A percentile compares a stretch with the other conserved stretches of the same genome.
phyloP scores from a whole-genome alignment of 2,888 invertebrate genomes.

The Colletes collaris region DNA sequence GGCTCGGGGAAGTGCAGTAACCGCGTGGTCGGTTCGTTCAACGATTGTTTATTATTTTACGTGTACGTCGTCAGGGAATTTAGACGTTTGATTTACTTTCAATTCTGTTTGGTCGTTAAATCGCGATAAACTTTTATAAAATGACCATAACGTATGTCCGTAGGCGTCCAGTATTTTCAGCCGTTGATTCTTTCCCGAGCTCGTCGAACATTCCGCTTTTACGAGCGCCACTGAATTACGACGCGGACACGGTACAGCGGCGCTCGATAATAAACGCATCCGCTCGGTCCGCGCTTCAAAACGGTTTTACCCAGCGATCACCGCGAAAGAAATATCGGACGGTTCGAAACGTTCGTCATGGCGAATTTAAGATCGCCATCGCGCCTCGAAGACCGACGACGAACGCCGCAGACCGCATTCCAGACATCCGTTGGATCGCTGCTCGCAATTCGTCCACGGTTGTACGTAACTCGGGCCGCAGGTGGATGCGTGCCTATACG shows the following conservation, averaged over 20 bases:
- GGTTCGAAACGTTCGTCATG: neutral
- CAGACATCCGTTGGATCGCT: constrained; percentile 12
- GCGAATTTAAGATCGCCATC: constrained; percentile 4
- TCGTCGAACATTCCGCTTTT: constrained; percentile 10
- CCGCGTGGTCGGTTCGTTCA: too few relatives aligned
- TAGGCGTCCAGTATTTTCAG: neutral
- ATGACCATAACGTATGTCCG: neutral
- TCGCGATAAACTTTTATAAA: neutral
- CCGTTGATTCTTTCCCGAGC: neutral
- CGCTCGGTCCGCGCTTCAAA: neutral
- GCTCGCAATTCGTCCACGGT: constrained; percentile 22
- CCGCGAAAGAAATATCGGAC: constrained; percentile 16
- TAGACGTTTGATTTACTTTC: too few relatives aligned
- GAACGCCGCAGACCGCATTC: constrained; percentile 14
- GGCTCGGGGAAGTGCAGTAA: too few relatives aligned
- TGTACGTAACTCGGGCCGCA: constrained; percentile 8
- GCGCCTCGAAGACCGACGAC: neutral
- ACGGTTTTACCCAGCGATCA: constrained; percentile 10
- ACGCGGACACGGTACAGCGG: constrained; percentile 10
- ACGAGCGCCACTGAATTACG: constrained; percentile 22
- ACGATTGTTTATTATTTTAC: too few relatives aligned
- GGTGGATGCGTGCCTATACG: constrained; percentile 12
- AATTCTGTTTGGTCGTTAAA: too few relatives aligned
- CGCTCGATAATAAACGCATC: constrained; percentile 36
- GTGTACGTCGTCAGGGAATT: too few relatives aligned